A percentile compares a stretch with the other conserved stretches of the same genome.
phyloP scores from a whole-genome alignment of 2,113 vertebrate genomes.

The Cariama cristata region DNA sequence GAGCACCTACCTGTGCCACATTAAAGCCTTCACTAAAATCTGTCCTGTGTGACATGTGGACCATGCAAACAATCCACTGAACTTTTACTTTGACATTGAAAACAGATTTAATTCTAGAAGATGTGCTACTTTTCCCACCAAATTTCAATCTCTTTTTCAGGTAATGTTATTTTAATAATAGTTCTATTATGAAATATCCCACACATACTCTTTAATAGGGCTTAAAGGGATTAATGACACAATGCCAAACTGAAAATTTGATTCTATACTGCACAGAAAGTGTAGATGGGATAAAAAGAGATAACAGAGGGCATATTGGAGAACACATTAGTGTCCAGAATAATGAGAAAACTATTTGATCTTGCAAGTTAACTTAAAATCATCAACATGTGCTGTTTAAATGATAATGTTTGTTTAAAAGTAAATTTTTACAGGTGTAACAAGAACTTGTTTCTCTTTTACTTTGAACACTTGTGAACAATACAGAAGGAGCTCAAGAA shows the following conservation, averaged over 20 bases:
- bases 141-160: background rate
- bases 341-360: background rate
- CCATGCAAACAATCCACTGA: background rate
- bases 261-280: background rate
- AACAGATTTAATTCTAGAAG: background rate
- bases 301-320: background rate
- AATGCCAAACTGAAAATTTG: background rate
- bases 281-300: background rate
- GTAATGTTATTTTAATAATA: background rate
- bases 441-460: background rate
- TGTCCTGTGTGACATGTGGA: background rate
- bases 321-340: background rate
- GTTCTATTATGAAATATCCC: background rate
- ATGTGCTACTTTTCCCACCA: background rate
- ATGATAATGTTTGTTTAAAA: background rate
- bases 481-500: background rate
- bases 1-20: background rate
- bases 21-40: background rate
- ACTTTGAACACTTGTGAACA: background rate
- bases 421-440: background rate
- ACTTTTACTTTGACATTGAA: background rate
- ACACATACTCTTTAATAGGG: background rate
- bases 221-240: background rate
- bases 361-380: background rate
- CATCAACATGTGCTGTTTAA: background rate